Percentiles rank a stretch among this genome's conserved stretches.
phyloP scores from a whole-genome alignment of 2,888 invertebrate species.

The Ashinkailepas kermadecensis region DNA sequence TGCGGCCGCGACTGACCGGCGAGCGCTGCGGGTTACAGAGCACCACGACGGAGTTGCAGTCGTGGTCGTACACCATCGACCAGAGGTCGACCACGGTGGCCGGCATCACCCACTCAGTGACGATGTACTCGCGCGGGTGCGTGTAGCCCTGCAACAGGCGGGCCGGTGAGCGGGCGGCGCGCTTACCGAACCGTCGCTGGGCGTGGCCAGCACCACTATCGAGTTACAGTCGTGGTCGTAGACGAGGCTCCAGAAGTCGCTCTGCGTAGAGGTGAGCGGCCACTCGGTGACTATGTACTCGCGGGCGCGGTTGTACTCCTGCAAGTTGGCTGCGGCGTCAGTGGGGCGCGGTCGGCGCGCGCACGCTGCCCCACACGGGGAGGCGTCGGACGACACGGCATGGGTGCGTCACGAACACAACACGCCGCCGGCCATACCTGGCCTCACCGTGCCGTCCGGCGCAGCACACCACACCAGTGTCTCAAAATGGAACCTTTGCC shows the following conservation, averaged over 20 bases:
- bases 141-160: slow-evolving; percentile 65
- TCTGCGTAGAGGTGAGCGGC: slow-evolving; percentile 85
- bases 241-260: slow-evolving; percentile 96
- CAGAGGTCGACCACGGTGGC: slow-evolving; percentile 92
- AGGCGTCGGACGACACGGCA: no score
- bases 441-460: no score
- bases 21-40: slow-evolving; percentile 55
- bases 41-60: slow-evolving; percentile 92
- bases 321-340: slow-evolving; percentile 37
- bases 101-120: slow-evolving; percentile 95
- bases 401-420: no score
- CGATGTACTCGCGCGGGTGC: slow-evolving; percentile 82
- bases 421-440: no score
- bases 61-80: slow-evolving; percentile 96
- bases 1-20: slow-evolving; percentile 29
- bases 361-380: no score
- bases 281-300: slow-evolving; percentile 98
- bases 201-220: slow-evolving; percentile 72
- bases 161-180: neutral
- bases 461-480: no score
- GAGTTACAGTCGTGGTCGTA: slow-evolving; percentile 97
- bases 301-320: slow-evolving; percentile 85
- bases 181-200: slow-evolving; percentile 50
- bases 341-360: no score
- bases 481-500: no score